These are phyloP conservation scores for Hyperopisus bebe DNA, from an alignment of 2,113 vertebrate species.

Conservation along the genomic window DNA sequence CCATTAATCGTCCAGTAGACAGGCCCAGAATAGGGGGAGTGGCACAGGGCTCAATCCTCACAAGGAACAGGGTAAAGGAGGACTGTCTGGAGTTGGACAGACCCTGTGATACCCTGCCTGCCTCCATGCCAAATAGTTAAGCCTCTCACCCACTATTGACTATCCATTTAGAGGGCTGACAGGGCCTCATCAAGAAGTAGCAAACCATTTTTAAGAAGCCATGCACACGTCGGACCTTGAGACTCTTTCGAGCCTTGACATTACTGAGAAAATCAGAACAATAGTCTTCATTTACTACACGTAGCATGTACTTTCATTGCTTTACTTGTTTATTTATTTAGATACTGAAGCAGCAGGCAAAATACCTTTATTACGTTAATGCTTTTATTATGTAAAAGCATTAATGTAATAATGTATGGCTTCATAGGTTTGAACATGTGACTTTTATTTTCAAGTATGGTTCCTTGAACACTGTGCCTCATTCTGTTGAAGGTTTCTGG, in stretches of 20 bases:
- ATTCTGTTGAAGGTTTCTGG: not conserved
- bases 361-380: not conserved
- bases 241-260: not conserved
- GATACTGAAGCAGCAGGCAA: not conserved
- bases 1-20: conserved; percentile 12
- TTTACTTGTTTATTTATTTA: not conserved
- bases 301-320: not conserved
- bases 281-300: not conserved
- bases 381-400: not conserved
- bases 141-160: not conserved
- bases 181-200: not conserved
- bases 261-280: not conserved
- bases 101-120: not conserved
- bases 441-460: not conserved
- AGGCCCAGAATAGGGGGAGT: conserved; percentile 8
- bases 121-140: not conserved
- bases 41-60: not conserved
- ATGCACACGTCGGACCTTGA: not conserved
- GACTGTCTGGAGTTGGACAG: not conserved
- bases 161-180: not conserved
- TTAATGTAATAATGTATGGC: too few species aligned
- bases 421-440: not conserved
- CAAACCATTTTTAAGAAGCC: not conserved
- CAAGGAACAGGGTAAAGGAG: not conserved
- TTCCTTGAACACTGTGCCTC: not conserved